Evolutionary conservation across 2,797 vertebrate genomes (phyloP), one percentile per base, ranked within the genome.

Genomic region (Muscicapa comitata): DNA sequence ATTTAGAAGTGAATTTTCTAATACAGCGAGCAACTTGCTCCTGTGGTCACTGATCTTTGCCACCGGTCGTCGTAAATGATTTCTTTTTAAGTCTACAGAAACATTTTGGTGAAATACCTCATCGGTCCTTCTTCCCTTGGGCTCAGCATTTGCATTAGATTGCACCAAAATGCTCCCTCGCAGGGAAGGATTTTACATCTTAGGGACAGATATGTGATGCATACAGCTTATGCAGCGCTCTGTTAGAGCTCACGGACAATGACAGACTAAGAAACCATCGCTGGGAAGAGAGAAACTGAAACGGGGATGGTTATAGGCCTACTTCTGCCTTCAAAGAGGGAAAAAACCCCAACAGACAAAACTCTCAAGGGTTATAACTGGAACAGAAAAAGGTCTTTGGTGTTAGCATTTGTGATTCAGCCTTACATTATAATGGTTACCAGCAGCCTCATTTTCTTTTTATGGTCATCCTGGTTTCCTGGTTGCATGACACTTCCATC

Each of bases 391-490:
- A 53, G 43, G 59, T 33, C 54, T 83, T 88, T 59, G 66, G 83
- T 81, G 55, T 73, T 73, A 33, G 51, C 15, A 1, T 53, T 94
- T 86, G 58, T 90, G 70, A 94, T 93, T 94, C 94, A 85, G 81
- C 53, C 63, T 66, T 85, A 63, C 61, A 31, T 92, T 70, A 37
- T 71, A 91, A 90, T 90, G 90, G 87, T 96, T 94, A 91, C 76
- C 70, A 88, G 89, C 89, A 92, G 89, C 89, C 87, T 96, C 53
- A 33, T 94, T 96, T 95, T 92, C 84, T 96, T 96, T 95, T 94
- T 91, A 95, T 94, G 93, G 91, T 93, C 91, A 85, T 93, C 62
- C 63, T 92, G 86, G 77, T 93, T 96, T 96, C 89, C 92, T 94
- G 86, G 59, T 79, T 90, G 87, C 84, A 48, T 75, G 94, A 78